A percentile compares a stretch with the other conserved stretches of the same genome.
Evolutionary conservation across 1,140 invertebrate genomes (phyloP).

Genomic region (Panagrolaimus sp.): DNA sequence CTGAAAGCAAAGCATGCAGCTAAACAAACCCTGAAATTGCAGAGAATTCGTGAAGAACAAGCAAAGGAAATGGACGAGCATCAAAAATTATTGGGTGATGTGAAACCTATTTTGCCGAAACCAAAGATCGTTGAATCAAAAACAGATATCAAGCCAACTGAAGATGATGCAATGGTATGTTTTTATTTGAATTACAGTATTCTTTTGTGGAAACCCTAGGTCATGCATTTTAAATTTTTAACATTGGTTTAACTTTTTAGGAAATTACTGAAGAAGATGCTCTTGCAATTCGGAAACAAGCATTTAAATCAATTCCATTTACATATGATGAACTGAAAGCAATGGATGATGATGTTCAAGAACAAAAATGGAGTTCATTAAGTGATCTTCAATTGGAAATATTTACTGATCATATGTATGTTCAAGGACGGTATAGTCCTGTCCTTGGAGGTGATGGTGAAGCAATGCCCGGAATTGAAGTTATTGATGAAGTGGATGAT

Average conservation of each 20-base stretch:
- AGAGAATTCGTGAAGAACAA: constrained; percentile 77
- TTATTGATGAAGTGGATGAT: constrained; percentile 76
- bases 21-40: constrained; percentile 80
- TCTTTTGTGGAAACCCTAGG: too few relatives aligned
- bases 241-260: neutral
- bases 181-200: constrained; percentile 9
- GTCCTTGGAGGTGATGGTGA: constrained; percentile 68
- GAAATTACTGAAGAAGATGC: constrained; percentile 1
- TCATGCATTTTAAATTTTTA: too few relatives aligned
- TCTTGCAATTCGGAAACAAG: neutral
- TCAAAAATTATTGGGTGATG: constrained; percentile 30
- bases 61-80: constrained; percentile 31
- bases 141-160: neutral
- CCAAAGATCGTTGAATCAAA: neutral
- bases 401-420: constrained; percentile 67
- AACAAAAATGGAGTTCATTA: constrained; percentile 51
- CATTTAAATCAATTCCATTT: constrained; percentile 29
- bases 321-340: constrained; percentile 49
- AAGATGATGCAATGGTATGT: constrained; percentile 4
- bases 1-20: constrained; percentile 85
- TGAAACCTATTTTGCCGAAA: neutral
- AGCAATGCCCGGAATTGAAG: constrained; percentile 75
- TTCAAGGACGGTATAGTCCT: constrained; percentile 77
- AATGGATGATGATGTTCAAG: constrained; percentile 49
- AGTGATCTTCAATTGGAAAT: constrained; percentile 46